A percentile compares a stretch with the other conserved stretches of the same genome.
Evolutionary conservation across 2,797 vertebrate genomes (phyloP).

Genomic region (Alauda arvensis): DNA sequence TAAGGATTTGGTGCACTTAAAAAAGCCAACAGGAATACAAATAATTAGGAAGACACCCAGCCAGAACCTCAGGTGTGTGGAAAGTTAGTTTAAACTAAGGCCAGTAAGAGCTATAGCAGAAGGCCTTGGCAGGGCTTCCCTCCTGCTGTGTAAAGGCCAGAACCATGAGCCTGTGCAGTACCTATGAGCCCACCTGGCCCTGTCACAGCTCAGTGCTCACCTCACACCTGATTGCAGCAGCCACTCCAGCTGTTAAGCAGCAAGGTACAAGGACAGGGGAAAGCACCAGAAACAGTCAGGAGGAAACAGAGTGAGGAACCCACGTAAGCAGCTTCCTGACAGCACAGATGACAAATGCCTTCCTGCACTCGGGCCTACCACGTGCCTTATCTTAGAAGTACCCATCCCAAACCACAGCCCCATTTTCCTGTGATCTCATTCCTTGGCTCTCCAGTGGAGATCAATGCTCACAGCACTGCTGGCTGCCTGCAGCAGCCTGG

Average conservation of each 20-base stretch:
- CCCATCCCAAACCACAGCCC: not conserved
- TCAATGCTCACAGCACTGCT: not conserved
- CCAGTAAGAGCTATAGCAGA: not conserved
- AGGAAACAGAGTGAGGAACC: not conserved
- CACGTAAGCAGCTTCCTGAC: not conserved
- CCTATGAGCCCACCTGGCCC: not conserved
- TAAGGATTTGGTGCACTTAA: not conserved
- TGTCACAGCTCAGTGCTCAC: not conserved
- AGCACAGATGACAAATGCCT: not conserved
- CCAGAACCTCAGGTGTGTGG: not conserved
- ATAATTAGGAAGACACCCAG: not conserved
- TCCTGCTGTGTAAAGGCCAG: not conserved
- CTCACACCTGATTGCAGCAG: not conserved
- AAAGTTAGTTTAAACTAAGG: not conserved
- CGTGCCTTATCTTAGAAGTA: not conserved
- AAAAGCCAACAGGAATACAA: not conserved
- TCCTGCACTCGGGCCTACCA: not conserved
- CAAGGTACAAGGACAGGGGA: not conserved
- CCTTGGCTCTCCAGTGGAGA: not conserved
- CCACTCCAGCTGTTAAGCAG: not conserved
- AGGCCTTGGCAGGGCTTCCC: not conserved
- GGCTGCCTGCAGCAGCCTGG: not conserved
- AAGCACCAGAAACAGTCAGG: not conserved
- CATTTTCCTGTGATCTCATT: not conserved
- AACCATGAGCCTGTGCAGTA: not conserved